Evolutionary conservation across 2,888 invertebrate species (phyloP).

Genomic region (Deilephila porcellus): DNA sequence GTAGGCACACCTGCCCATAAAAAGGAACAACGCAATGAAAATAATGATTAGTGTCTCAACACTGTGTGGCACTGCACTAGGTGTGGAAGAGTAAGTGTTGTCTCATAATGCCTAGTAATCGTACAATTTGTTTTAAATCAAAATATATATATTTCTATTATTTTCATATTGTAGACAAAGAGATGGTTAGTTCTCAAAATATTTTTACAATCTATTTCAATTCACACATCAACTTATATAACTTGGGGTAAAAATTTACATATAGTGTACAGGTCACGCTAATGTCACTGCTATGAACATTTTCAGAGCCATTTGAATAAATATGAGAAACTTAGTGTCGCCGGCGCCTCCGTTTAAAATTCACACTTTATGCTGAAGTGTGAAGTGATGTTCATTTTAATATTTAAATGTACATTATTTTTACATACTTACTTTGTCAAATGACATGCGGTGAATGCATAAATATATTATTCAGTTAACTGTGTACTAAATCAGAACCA

Average conservation of each 20-base stretch:
- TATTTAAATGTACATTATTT: neutral
- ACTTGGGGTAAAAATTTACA: neutral
- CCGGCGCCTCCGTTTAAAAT: conserved; percentile 57
- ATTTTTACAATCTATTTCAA: too few relatives aligned
- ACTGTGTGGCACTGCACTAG: too few relatives aligned
- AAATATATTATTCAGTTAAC: too few relatives aligned
- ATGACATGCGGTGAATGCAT: neutral
- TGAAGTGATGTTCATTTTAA: neutral
- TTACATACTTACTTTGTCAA: neutral
- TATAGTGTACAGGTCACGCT: neutral
- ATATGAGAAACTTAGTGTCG: conserved; percentile 60
- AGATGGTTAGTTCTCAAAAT: too few relatives aligned
- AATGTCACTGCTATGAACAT: conserved; percentile 46
- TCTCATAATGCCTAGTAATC: too few relatives aligned
- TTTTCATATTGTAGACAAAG: too few relatives aligned
- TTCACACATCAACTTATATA: too few relatives aligned
- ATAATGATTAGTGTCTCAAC: too few relatives aligned
- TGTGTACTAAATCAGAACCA: too few relatives aligned
- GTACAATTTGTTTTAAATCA: too few relatives aligned
- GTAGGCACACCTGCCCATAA: neutral
- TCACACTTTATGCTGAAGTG: conserved; percentile 48
- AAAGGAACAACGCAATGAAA: neutral
- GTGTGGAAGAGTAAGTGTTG: too few relatives aligned
- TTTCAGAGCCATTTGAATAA: conserved; percentile 58
- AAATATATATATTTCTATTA: too few relatives aligned